Percentiles rank a stretch among this genome's conserved stretches.
These are phyloP conservation scores for Aphrophora alni DNA, from an alignment of 2,888 invertebrate genomes.

Conservation along the genomic window DNA sequence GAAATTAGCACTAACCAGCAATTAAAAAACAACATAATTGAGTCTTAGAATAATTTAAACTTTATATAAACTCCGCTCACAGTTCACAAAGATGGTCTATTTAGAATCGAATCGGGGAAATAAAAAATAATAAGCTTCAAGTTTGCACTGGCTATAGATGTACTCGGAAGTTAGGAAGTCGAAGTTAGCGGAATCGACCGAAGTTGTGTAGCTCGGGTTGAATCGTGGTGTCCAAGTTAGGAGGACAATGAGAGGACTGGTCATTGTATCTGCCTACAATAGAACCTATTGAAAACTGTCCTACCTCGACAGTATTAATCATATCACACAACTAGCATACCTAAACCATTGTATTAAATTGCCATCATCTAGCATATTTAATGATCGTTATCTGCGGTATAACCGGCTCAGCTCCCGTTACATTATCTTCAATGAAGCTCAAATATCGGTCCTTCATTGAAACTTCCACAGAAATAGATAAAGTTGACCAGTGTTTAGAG, in stretches of 20 bases:
- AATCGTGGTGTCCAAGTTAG: background rate
- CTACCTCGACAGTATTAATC: background rate
- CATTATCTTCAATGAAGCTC: background rate
- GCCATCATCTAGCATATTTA: background rate
- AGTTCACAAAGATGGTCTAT: no score
- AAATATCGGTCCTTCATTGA: background rate
- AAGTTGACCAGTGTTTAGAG: no score
- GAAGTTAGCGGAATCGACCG: no score
- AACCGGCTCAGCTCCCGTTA: background rate
- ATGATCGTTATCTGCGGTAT: background rate
- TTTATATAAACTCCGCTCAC: no score
- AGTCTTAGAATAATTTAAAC: no score
- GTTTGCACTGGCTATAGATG: no score
- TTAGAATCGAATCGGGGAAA: no score
- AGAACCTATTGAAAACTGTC: constrained; percentile 1
- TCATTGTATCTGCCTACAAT: constrained; percentile 2
- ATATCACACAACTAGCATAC: constrained; percentile 6
- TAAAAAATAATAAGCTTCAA: background rate
- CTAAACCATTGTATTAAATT: constrained; percentile 6
- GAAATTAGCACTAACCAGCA: no score
- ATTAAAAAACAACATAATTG: no score
- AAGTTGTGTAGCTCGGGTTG: no score
- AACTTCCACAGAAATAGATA: background rate
- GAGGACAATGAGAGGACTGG: background rate
- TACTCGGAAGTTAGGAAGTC: background rate